Evolutionary conservation across 2,888 invertebrate species (phyloP).

Genomic region (Pasiphila rectangulata): DNA sequence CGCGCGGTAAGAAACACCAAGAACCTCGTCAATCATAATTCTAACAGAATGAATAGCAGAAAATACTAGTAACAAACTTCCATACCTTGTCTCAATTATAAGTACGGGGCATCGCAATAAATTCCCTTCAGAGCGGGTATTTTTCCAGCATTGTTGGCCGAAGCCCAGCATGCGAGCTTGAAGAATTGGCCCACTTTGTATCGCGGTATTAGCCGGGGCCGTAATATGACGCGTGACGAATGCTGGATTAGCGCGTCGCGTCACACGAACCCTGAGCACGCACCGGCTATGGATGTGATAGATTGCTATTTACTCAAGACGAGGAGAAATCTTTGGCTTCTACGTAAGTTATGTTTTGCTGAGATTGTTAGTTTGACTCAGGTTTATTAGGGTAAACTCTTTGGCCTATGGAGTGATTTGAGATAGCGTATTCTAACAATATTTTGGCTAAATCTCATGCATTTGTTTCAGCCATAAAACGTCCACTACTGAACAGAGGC

Average conservation of each 20-base stretch:
- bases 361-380: not conserved
- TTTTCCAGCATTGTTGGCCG: conserved; percentile 29
- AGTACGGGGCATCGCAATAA: conserved; percentile 10
- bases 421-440: not conserved
- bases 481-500: no score
- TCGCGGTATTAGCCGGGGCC: conserved; percentile 51
- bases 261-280: conserved; percentile 12
- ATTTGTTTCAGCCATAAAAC: no score
- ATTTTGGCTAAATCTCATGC: no score
- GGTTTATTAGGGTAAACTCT: no score
- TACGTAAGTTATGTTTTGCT: not conserved
- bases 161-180: conserved; percentile 40
- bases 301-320: conserved; percentile 17
- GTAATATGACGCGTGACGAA: conserved; percentile 55
- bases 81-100: conserved; percentile 5
- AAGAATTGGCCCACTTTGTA: conserved; percentile 59
- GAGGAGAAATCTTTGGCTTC: conserved; percentile 3
- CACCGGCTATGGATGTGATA: conserved; percentile 19
- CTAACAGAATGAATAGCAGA: not conserved
- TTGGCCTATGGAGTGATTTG: no score
- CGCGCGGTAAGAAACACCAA: no score
- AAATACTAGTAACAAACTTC: not conserved
- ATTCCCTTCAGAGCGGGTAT: conserved; percentile 20
- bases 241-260: conserved; percentile 24
- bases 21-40: not conserved